phyloP scores from a whole-genome alignment of 2,797 vertebrate species.

The Potorous gilbertii region DNA sequence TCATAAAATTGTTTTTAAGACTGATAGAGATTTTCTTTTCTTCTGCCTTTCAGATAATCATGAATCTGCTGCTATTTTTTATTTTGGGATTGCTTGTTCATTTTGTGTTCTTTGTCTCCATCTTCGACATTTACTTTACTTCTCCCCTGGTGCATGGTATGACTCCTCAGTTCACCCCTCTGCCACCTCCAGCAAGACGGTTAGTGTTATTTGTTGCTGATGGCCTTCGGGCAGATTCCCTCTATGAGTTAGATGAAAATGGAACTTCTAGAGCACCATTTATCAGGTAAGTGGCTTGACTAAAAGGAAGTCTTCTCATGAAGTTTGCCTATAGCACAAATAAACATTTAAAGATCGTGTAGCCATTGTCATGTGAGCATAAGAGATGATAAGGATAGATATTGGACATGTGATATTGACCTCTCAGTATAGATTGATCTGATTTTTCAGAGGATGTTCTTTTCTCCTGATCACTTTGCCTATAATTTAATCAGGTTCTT shows the following conservation, averaged over 20 bases:
- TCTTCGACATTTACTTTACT: slow-evolving; percentile 99
- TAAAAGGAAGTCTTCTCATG: fast-evolving
- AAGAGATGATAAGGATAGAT: neutral
- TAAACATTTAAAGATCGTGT: neutral
- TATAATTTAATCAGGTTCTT: neutral
- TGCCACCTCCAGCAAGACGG: slow-evolving; percentile 91
- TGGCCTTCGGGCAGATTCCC: slow-evolving; percentile 93
- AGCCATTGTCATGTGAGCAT: neutral
- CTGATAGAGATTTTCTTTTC: slow-evolving; percentile 24
- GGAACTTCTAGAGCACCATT: slow-evolving; percentile 88
- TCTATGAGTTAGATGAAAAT: slow-evolving; percentile 86
- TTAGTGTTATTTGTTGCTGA: slow-evolving; percentile 95
- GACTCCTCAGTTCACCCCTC: slow-evolving; percentile 88
- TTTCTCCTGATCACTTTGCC: neutral
- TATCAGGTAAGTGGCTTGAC: slow-evolving; percentile 87
- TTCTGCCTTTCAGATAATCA: slow-evolving; percentile 70
- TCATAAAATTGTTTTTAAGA: neutral
- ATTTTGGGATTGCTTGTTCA: slow-evolving; percentile 92
- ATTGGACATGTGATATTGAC: neutral
- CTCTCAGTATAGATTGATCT: neutral
- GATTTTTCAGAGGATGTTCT: neutral
- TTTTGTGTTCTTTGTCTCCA: slow-evolving; percentile 94
- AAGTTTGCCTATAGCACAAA: neutral
- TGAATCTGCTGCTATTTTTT: slow-evolving; percentile 90
- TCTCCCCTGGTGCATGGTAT: slow-evolving; percentile 98